Base-by-base conservation (phyloP, 1,140 invertebrate genomes). In the Drosophila kanapiae region DNA sequence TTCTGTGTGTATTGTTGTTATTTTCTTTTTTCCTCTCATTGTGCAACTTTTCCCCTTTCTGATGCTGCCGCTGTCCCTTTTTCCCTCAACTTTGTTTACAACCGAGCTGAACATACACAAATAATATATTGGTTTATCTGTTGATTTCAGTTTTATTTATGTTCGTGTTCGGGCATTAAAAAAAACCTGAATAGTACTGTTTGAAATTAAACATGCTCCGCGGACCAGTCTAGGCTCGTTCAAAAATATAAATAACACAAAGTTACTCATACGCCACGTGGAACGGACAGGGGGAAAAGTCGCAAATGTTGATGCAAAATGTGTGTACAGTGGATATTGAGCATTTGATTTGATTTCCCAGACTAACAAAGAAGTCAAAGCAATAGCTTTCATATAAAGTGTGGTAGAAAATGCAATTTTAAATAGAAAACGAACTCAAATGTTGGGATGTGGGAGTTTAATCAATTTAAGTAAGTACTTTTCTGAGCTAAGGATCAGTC, bases 261-360 rank as follows among this genome's bases (percentile, higher is more conserved):
- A 59, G 1, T 88, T 83, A 53, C 72, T 67, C 68, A 87, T 86
- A 82, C 75, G 83, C 75, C 75, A 31, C 60, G 59, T 79, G 69
- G 51, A 63, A 42, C 45, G 43, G 9, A 6, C 29, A 29, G 10
- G 51, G 16, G 23, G 23, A 23, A 23, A 23, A 23, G 23, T 23
- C 23, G 23, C 23, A 23, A 42, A 58, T 4, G 16, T 13, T 18
- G n/a, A 42, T 10, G 11, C n/a, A 27, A 13, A 40, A 6, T 40
- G 38, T 6, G 38, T n/a, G 60, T 63, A 64, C 61, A 54, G 63
- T 43, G 38, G 23, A 0, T 31, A 35, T 33, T 42, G 18, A 14
- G 37, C 8, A 6, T 3, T 7, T 33, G 8, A 48, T 45, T 40
- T 40, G 38, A 45, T 45, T 45, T 45, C 7, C 38, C 38, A 5